Evolutionary conservation across 2,888 invertebrate genomes (phyloP).

Genomic region (Lathronympha strigana): DNA sequence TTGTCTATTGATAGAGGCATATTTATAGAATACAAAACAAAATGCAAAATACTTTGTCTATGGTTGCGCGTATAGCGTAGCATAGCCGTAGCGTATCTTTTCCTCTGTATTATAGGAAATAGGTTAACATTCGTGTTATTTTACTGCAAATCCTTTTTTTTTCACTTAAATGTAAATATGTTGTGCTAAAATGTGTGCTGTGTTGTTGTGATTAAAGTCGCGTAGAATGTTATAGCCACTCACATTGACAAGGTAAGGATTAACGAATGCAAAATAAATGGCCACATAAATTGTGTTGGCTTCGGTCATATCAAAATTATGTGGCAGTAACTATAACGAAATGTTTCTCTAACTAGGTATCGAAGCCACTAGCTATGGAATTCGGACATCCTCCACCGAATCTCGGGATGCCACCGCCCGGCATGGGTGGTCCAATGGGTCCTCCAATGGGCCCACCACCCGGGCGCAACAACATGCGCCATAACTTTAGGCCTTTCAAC

Average conservation of each 20-base stretch:
- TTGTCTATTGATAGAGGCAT: constrained; percentile 16
- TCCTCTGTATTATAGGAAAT: constrained; percentile 59
- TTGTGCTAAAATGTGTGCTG: constrained; percentile 56
- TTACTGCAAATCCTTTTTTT: constrained; percentile 53
- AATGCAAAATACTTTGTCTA: constrained; percentile 22
- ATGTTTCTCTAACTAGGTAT: constrained; percentile 78
- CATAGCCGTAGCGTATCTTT: constrained; percentile 52
- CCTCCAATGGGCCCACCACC: constrained; percentile 47
- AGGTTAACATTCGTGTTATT: constrained; percentile 66
- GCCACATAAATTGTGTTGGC: constrained; percentile 26
- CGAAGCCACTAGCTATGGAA: constrained; percentile 76
- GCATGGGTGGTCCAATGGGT: constrained; percentile 63
- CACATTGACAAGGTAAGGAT: constrained; percentile 71
- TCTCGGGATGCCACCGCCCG: constrained; percentile 75
- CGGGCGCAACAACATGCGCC: constrained; percentile 76
- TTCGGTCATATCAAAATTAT: constrained; percentile 15
- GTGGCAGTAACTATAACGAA: constrained; percentile 56
- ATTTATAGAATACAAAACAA: constrained; percentile 25
- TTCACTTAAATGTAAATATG: constrained; percentile 56
- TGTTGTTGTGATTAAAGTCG: constrained; percentile 57
- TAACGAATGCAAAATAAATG: constrained; percentile 41
- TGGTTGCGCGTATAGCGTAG: constrained; percentile 32
- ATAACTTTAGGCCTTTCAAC: constrained; percentile 79
- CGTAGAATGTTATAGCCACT: constrained; percentile 73
- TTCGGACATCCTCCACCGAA: constrained; percentile 79